phyloP scores from a whole-genome alignment of 2,113 vertebrate genomes.

The Neofelis nebulosa region DNA sequence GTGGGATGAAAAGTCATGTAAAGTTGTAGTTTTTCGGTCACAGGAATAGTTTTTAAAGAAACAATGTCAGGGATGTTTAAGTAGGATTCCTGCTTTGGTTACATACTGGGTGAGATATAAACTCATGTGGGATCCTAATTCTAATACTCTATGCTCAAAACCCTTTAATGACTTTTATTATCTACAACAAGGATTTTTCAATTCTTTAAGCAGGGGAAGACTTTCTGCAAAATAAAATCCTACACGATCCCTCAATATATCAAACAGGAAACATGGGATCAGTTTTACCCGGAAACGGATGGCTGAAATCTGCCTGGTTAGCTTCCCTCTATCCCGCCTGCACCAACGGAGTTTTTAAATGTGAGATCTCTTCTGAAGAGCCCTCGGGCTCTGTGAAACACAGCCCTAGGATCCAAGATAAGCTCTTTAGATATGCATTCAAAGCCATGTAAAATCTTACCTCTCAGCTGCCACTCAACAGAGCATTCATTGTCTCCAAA shows the following conservation, averaged over 20 bases:
- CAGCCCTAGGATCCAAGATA: not conserved
- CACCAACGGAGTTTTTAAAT: not conserved
- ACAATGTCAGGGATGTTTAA: not conserved
- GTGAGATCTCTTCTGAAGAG: not conserved
- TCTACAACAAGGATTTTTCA: not conserved
- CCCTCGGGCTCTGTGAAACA: not conserved
- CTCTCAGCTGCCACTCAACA: slow-evolving; percentile 30
- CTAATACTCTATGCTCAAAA: slow-evolving; percentile 34
- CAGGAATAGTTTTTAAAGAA: slow-evolving; percentile 12
- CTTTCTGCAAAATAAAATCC: not conserved
- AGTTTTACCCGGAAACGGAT: not conserved
- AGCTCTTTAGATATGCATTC: slow-evolving; percentile 28
- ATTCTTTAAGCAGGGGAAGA: slow-evolving; percentile 5
- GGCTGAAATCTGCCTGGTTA: not conserved
- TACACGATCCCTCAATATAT: not conserved
- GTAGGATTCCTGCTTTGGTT: slow-evolving; percentile 15
- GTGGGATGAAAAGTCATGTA: not conserved
- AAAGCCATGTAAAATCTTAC: slow-evolving; percentile 7
- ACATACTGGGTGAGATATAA: not conserved
- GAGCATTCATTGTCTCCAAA: slow-evolving; percentile 61
- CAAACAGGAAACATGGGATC: not conserved
- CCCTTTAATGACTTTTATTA: not conserved
- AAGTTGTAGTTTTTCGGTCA: not conserved
- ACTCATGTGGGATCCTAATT: not conserved
- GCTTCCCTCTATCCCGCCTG: not conserved